Evolutionary conservation across 2,797 vertebrate species (phyloP).

Genomic region (Gouania willdenowi): DNA sequence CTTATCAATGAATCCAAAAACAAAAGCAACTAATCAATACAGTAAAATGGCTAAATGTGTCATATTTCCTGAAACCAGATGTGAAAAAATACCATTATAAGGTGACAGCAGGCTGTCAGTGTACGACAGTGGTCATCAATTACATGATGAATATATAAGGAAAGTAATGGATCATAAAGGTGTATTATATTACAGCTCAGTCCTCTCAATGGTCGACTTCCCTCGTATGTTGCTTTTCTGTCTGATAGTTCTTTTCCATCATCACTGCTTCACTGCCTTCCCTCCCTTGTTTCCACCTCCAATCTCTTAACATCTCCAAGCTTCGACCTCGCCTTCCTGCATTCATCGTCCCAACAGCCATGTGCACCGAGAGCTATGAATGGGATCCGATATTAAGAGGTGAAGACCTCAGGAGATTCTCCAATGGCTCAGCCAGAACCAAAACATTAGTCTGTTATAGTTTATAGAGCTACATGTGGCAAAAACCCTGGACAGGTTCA

Average conservation of each 20-base stretch:
- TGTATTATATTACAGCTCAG: background rate
- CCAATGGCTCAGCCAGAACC: no score
- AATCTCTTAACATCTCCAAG: constrained; percentile 14
- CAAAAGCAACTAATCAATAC: no score
- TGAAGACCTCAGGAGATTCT: constrained; percentile 41
- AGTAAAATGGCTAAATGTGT: no score
- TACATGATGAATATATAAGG: background rate
- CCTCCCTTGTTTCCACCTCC: constrained; percentile 16
- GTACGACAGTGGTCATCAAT: no score
- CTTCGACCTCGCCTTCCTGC: constrained; percentile 15
- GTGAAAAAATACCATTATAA: no score
- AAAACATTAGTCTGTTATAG: no score
- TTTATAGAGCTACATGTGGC: no score
- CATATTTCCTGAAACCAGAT: no score
- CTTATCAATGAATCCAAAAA: no score
- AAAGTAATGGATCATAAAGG: background rate
- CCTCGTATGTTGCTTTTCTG: constrained; percentile 10
- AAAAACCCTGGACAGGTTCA: no score
- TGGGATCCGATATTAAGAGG: no score
- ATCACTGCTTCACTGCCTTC: constrained; percentile 34
- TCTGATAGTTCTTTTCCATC: constrained; percentile 34
- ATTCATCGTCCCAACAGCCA: constrained; percentile 23
- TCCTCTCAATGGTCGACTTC: constrained; percentile 17
- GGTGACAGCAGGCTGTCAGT: no score
- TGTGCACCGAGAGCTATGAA: constrained; percentile 33